These are phyloP conservation scores for Noctua janthina DNA, from an alignment of 2,888 invertebrate species.

Conservation along the genomic window DNA sequence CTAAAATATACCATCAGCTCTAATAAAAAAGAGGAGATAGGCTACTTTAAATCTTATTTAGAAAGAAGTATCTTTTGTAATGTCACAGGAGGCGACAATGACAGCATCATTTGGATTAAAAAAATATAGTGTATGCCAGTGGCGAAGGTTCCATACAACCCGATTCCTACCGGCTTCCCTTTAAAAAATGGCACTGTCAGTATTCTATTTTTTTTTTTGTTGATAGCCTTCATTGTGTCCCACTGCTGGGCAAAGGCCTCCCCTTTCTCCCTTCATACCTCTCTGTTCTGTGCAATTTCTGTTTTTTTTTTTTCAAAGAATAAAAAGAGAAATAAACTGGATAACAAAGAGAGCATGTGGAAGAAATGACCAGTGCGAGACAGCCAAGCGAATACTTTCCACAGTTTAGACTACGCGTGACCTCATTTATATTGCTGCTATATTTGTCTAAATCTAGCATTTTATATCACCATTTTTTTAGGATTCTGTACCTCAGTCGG, in stretches of 20 bases:
- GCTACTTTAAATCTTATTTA: not conserved
- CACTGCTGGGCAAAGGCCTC: too few relatives aligned
- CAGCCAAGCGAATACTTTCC: slow-evolving; percentile 12
- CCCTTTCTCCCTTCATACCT: too few relatives aligned
- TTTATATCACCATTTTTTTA: not conserved
- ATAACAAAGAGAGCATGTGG: slow-evolving; percentile 19
- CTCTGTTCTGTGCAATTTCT: too few relatives aligned
- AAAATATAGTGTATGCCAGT: not conserved
- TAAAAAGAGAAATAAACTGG: slow-evolving; percentile 9
- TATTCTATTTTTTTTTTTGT: too few relatives aligned
- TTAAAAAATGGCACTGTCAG: too few relatives aligned
- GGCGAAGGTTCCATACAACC: too few relatives aligned
- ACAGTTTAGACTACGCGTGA: slow-evolving; percentile 21
- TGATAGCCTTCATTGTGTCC: too few relatives aligned
- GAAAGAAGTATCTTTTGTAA: not conserved
- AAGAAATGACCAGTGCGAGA: slow-evolving; percentile 14
- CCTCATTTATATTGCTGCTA: slow-evolving; percentile 12
- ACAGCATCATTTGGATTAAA: not conserved
- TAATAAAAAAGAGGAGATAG: too few relatives aligned
- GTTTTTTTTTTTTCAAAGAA: not conserved
- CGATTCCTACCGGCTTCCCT: too few relatives aligned
- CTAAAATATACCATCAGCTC: too few relatives aligned
- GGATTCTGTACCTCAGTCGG: too few relatives aligned
- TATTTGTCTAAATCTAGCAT: slow-evolving; percentile 2
- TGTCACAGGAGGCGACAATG: not conserved